These are phyloP conservation scores for Luffia ferchaultella DNA, from an alignment of 2,888 invertebrate genomes.

Conservation along the genomic window DNA sequence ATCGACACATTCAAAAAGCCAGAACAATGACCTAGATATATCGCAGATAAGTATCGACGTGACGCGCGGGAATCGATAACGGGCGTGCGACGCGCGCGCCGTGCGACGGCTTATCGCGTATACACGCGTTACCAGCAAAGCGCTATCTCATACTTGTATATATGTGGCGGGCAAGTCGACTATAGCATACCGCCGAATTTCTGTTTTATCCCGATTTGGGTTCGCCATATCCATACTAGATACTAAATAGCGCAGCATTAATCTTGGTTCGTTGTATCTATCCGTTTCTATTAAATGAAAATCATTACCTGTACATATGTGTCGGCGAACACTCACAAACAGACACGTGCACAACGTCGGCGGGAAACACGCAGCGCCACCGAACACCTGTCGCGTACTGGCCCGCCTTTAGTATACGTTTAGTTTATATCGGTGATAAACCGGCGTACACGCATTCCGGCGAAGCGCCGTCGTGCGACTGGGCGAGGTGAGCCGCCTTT, in stretches of 20 bases:
- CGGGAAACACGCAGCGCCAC: conserved; percentile 53
- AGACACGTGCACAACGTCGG: conserved; percentile 66
- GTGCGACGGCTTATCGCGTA: conserved; percentile 42
- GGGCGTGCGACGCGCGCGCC: conserved; percentile 31
- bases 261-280: no score
- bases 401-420: conserved; percentile 55
- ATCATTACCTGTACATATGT: conserved; percentile 38
- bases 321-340: conserved; percentile 51
- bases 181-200: no score
- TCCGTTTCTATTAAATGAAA: conserved; percentile 1
- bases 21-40: conserved; percentile 64
- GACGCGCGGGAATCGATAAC: conserved; percentile 64
- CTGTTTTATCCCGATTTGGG: no score
- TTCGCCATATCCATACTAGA: no score
- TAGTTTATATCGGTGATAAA: conserved; percentile 30
- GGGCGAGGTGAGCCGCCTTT: conserved; percentile 33
- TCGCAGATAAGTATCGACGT: conserved; percentile 58
- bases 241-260: no score
- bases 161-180: no score
- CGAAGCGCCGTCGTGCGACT: conserved; percentile 49
- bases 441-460: conserved; percentile 56
- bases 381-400: conserved; percentile 64
- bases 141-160: no score
- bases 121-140: no score
- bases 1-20: neutral